phyloP scores from a whole-genome alignment of 1,140 invertebrate species.

The Acarapis woodi region DNA sequence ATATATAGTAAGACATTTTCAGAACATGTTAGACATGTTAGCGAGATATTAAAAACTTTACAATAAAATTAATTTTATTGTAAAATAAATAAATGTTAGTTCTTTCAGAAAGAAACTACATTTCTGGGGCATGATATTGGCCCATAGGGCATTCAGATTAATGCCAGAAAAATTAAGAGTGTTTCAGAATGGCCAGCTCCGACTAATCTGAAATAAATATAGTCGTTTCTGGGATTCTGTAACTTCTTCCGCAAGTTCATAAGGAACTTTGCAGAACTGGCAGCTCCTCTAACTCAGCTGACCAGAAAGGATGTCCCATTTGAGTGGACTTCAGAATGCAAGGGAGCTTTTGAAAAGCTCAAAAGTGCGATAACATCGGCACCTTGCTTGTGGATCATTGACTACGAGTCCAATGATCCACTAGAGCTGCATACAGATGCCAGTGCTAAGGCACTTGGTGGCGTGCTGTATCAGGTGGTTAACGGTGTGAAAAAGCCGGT shows the following conservation, averaged over 20 bases:
- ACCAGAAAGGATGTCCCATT: conserved; percentile 3
- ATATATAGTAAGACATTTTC: not conserved
- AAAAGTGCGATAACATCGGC: conserved; percentile 14
- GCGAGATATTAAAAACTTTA: not conserved
- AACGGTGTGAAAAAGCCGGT: conserved; percentile 4
- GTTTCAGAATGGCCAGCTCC: conserved; percentile 11
- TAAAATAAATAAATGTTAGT: conserved; percentile 3
- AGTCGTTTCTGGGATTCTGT: conserved; percentile 12
- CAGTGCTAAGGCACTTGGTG: conserved; percentile 8
- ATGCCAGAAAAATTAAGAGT: conserved; percentile 11
- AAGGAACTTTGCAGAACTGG: conserved; percentile 11
- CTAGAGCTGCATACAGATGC: conserved; percentile 9
- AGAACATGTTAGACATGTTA: conserved; percentile 1
- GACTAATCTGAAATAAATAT: conserved; percentile 10
- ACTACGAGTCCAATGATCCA: conserved; percentile 4
- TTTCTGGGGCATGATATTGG: conserved; percentile 8
- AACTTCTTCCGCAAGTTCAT: conserved; percentile 14
- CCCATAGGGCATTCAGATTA: conserved; percentile 10
- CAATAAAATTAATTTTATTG: not conserved
- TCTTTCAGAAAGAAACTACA: conserved; percentile 2
- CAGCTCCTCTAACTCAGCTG: conserved; percentile 9
- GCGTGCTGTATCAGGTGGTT: conserved; percentile 5
- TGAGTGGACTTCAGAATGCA: not conserved
- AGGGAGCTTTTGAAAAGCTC: conserved; percentile 2
- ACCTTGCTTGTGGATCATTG: conserved; percentile 11